phyloP scores from a whole-genome alignment of 2,797 vertebrate species.

The Gallinago solitaria region DNA sequence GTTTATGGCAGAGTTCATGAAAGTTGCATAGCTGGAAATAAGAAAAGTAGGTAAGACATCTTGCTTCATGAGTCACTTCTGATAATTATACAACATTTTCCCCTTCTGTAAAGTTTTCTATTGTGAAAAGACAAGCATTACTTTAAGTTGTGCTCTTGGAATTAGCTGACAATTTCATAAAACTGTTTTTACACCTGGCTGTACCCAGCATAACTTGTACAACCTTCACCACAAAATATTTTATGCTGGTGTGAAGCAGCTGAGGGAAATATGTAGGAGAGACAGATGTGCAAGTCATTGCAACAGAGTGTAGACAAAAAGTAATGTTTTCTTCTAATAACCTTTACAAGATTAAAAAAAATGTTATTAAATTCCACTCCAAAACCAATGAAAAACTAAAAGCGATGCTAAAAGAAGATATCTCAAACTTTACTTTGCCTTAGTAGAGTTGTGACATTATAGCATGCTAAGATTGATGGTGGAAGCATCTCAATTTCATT shows the following conservation, averaged over 20 bases:
- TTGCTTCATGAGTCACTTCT: not conserved
- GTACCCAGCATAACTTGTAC: not conserved
- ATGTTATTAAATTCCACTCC: not conserved
- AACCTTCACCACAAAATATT: not conserved
- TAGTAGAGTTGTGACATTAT: not conserved
- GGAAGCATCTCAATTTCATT: conserved; percentile 5
- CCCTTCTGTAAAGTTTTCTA: not conserved
- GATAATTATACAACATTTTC: not conserved
- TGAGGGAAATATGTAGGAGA: not conserved
- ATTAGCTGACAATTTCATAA: not conserved
- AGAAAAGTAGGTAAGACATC: not conserved
- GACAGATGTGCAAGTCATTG: rapidly evolving
- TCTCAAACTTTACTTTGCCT: not conserved
- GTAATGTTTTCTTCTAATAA: not conserved
- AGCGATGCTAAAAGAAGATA: not conserved
- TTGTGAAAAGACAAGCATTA: not conserved
- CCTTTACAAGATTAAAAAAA: not conserved
- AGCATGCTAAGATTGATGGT: not conserved
- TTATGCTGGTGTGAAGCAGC: not conserved
- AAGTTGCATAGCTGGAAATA: not conserved
- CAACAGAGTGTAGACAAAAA: not conserved
- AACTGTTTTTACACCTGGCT: not conserved
- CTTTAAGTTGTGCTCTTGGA: not conserved
- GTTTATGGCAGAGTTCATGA: not conserved
- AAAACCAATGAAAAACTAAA: not conserved